These are phyloP conservation scores for Pollenia amentaria DNA, from an alignment of 2,888 invertebrate genomes.

Conservation along the genomic window DNA sequence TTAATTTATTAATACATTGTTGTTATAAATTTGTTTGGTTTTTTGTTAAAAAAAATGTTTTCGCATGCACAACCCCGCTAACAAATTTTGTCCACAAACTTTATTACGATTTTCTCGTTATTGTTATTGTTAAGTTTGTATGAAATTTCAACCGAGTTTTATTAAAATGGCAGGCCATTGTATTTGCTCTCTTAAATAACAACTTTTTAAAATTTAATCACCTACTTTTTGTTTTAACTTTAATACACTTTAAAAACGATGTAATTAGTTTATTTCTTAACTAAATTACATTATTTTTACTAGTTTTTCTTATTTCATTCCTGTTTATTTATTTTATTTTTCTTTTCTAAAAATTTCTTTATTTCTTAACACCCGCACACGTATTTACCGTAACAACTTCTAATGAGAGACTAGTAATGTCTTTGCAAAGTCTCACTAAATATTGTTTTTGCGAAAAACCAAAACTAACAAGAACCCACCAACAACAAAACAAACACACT, in stretches of 20 bases:
- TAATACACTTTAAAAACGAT: constrained; percentile 16
- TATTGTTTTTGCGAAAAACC: constrained; percentile 40
- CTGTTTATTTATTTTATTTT: constrained; percentile 19
- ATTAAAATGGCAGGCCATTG: constrained; percentile 36
- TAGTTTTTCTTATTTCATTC: constrained; percentile 29
- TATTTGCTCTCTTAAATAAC: neutral
- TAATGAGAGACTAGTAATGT: constrained; percentile 67
- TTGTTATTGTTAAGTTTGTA: constrained; percentile 26
- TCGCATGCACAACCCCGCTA: constrained; percentile 54
- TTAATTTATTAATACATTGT: constrained; percentile 29
- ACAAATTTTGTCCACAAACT: constrained; percentile 29
- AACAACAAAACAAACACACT: no score
- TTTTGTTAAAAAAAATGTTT: constrained; percentile 50
- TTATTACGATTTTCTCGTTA: constrained; percentile 13
- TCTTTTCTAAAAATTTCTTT: neutral
- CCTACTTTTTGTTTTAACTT: neutral
- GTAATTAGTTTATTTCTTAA: neutral
- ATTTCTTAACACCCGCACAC: constrained; percentile 57
- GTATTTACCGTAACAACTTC: constrained; percentile 64
- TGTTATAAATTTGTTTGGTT: constrained; percentile 37
- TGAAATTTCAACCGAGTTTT: constrained; percentile 41
- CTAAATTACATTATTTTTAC: neutral
- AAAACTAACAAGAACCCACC: constrained; percentile 1
- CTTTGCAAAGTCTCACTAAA: constrained; percentile 44
- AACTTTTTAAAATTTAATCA: constrained; percentile 9